Evolutionary conservation across 2,113 vertebrate species (phyloP), one percentile per base, ranked within the genome.

Genomic region (Sakesphorus luctuosus): DNA sequence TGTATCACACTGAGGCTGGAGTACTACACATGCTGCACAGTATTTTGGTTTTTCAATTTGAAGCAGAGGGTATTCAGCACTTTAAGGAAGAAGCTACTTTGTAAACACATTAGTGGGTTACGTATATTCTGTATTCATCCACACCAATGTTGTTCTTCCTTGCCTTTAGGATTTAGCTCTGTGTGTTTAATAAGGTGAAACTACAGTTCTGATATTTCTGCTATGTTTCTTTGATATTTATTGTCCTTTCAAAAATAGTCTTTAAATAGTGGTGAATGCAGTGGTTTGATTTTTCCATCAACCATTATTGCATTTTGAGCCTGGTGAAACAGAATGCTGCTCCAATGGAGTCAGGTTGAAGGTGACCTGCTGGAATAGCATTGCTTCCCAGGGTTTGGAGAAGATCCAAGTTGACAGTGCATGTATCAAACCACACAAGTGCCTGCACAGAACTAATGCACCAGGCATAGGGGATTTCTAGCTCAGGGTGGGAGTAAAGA

Each of bases 141-240:
- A 74, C 3, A 28, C 2, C 36, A 49, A 10, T 0, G 0, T 28
- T 47, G 11, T 44, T 73, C 23, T 80, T 81, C 29, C 18, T 61
- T 11, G 3, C 24, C 28, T 81, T 61, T 50, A 84, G 24, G n/a
- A 56, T 53, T 76, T 21, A 10, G 6, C 7, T 11, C 4, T 55
- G 28, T 53, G 12, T 49, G 18, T 85, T 82, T 62, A 58, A 29
- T 31, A 46, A 88, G 20, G 5, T 76, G 25, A 55, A 79, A 44
- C 18, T 52, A 25, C 23, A 40, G 9, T 84, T 87, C 40, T 79
- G 29, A 76, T 68, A 52, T 23, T 61, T 73, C 13, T 31, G 15
- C 52, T 35, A 12, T 14, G 26, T 25, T 89, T 86, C 14, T 66
- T 87, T 76, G 11, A 26, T 61, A 4, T 35, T 75, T 87, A 46